Conservation (phyloP, 2,113 vertebrate genomes). For the Myrmecobius fasciatus region DNA sequence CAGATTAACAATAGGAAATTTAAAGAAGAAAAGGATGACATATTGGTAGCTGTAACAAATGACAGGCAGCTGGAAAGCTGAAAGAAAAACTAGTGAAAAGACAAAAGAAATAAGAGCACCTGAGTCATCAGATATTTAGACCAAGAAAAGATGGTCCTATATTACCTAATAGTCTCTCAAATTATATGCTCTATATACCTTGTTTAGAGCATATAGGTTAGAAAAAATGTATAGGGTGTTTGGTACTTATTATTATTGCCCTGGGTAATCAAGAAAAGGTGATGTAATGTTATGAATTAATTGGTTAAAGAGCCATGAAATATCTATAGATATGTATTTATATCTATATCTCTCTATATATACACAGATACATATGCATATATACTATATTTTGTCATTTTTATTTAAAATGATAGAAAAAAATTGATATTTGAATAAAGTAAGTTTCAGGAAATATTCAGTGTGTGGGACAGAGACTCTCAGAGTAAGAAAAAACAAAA, state of each 20-base stretch:
- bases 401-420: background rate
- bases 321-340: background rate
- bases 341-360: background rate
- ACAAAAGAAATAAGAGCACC: background rate
- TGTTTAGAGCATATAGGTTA: too few species aligned
- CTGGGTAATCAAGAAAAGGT: background rate
- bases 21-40: background rate
- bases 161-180: background rate
- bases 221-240: too few species aligned
- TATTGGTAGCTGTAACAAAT: background rate
- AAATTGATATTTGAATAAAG: constrained; percentile 5
- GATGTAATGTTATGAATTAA: too few species aligned
- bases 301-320: background rate
- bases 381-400: background rate
- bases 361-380: background rate
- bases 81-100: background rate
- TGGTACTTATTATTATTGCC: background rate
- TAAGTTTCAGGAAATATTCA: background rate
- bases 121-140: background rate
- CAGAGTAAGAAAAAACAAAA: too few species aligned
- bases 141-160: background rate
- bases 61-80: background rate
- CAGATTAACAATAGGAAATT: background rate
- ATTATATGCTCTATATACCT: background rate
- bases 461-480: too few species aligned